phyloP scores from a whole-genome alignment of 2,113 vertebrate species.

The Apistogramma diplotaenia region DNA sequence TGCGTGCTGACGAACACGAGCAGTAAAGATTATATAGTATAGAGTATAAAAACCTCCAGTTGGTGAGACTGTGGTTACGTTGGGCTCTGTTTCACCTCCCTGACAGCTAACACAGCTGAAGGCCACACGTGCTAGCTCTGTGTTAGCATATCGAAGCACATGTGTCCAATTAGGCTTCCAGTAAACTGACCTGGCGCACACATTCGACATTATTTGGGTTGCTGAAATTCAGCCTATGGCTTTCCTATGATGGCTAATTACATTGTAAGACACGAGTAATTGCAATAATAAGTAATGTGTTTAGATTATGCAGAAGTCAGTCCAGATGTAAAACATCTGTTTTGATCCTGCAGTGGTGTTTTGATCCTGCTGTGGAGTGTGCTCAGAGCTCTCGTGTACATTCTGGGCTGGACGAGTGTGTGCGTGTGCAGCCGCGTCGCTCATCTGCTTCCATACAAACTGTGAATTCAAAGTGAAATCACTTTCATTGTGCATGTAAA shows the following conservation, averaged over 20 bases:
- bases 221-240: constrained; percentile 54
- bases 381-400: constrained; percentile 42
- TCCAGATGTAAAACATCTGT: constrained; percentile 73
- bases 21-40: background rate
- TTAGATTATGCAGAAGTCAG: constrained; percentile 61
- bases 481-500: constrained; percentile 51
- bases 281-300: constrained; percentile 65
- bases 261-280: constrained; percentile 59
- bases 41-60: background rate
- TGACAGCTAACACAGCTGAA: constrained; percentile 17
- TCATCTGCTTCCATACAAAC: background rate
- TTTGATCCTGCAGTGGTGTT: constrained; percentile 31
- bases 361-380: constrained; percentile 39
- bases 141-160: constrained; percentile 39
- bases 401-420: background rate
- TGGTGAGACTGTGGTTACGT: background rate
- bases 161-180: constrained; percentile 62
- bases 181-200: constrained; percentile 48
- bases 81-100: background rate
- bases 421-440: background rate
- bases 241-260: constrained; percentile 64
- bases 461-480: constrained; percentile 58
- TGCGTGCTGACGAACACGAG: background rate
- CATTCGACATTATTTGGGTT: constrained; percentile 44
- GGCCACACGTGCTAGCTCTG: constrained; percentile 19